Percentiles rank a stretch among this genome's conserved stretches.
These are phyloP conservation scores for Bombus waltoni DNA, from an alignment of 1,140 invertebrate species.

Conservation along the genomic window DNA sequence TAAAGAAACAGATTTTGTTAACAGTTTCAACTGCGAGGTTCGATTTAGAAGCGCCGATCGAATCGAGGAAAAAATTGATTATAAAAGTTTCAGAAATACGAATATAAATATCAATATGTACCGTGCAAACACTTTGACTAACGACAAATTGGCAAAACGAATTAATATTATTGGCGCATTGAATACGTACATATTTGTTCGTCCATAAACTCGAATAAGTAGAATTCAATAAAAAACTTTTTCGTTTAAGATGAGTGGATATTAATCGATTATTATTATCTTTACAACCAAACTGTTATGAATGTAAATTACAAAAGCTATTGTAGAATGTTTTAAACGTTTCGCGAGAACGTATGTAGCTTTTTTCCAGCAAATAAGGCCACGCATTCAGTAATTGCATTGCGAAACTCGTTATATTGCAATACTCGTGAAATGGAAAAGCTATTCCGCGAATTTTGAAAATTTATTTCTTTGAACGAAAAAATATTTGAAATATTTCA, in stretches of 20 bases:
- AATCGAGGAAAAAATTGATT: neutral
- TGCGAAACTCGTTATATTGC: neutral
- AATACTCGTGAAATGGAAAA: neutral
- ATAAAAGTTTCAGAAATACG: too few relatives aligned
- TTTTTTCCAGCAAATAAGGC: neutral
- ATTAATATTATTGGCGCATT: neutral
- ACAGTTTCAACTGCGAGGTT: neutral
- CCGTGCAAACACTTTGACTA: neutral
- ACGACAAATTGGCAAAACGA: neutral
- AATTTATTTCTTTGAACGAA: neutral
- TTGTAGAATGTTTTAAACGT: neutral
- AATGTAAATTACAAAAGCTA: neutral
- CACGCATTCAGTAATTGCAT: neutral
- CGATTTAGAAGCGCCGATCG: neutral
- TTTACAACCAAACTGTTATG: neutral
- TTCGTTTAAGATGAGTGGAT: neutral
- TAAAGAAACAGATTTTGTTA: neutral
- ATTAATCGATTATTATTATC: neutral
- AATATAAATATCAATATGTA: too few relatives aligned
- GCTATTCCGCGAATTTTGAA: neutral
- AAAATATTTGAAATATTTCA: neutral
- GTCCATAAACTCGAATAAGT: neutral
- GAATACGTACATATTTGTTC: neutral
- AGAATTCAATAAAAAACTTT: neutral
- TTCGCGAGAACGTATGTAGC: neutral